Evolutionary conservation across 2,797 vertebrate species (phyloP), one percentile per base, ranked within the genome.

Genomic region (Sebastes minor): DNA sequence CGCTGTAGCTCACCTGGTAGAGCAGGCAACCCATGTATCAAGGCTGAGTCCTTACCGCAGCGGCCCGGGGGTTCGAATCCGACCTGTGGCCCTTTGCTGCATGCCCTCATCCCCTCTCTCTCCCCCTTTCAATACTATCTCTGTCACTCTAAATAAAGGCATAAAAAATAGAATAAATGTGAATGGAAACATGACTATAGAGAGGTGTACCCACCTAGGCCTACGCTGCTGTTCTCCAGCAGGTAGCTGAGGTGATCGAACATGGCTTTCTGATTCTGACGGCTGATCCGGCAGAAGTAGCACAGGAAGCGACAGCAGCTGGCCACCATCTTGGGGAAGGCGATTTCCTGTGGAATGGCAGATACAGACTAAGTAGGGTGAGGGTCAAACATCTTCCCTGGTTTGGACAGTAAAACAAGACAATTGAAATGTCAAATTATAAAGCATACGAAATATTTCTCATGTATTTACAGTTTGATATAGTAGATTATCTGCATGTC

Each of bases 241-340:
- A 99, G 95, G 93, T 99, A 99, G 84, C 97, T 99, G 20, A 99
- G 97, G 87, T 99, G 99, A 87, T 99, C 98, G 80, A 99, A 99
- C 99, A 99, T 99, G 76, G 99, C 98, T 88, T 99, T 99, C 93
- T 99, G 99, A 90, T 99, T 99, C 91, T 99, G 98, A 3, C 98
- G 97, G 86, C 99, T 99, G 86, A 99, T 99, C 76, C 99, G 96
- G 77, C 99, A 99, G 93, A 99, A 99, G 95, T 99, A 99, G 92
- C 99, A 99, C 23, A 99, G 95, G 87, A 99, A 99, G 75, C 98
- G 97, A 74, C 99, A 99, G 69, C 99, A 99, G 94, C 98, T 99
- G 73, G 99, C 99, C 82, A 99, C 99, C 99, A 99, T 99, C 94
- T 99, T 99, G 8, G 99, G 98, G 89, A 99, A 99, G 42, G 95